Conservation (phyloP, 2,797 vertebrate genomes). For the Picus viridis region DNA sequence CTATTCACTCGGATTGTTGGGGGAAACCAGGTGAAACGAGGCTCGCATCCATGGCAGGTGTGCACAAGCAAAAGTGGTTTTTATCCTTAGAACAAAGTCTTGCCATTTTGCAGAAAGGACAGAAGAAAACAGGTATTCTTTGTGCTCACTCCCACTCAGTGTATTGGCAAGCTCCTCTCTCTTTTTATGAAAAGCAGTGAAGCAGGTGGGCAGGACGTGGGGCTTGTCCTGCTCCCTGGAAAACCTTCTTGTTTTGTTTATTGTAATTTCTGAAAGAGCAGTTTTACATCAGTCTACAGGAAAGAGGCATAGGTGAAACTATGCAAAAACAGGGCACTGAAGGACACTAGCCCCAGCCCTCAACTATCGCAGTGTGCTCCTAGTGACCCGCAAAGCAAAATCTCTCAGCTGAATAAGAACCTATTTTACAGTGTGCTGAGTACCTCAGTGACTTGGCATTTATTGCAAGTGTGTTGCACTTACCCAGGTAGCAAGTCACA, state of each 20-base stretch:
- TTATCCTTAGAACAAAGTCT: neutral
- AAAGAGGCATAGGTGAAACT: neutral
- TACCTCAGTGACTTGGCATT: neutral
- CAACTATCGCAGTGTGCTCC: neutral
- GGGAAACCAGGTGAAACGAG: constrained; percentile 67
- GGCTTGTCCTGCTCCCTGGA: neutral
- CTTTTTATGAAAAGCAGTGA: neutral
- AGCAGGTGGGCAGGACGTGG: neutral
- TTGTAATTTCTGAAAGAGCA: neutral
- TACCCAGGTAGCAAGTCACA: neutral
- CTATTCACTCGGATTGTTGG: constrained; percentile 75
- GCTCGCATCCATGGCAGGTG: constrained; percentile 79
- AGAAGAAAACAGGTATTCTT: neutral
- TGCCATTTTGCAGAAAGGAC: neutral
- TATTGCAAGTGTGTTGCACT: neutral
- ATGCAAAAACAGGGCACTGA: neutral
- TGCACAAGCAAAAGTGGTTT: constrained; percentile 19
- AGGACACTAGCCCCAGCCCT: neutral
- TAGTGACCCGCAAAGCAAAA: neutral
- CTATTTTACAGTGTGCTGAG: accelerated
- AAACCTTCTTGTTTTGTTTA: neutral
- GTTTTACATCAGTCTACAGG: neutral
- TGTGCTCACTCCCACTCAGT: neutral
- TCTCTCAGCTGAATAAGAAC: neutral
- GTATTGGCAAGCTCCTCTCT: neutral